phyloP scores from a whole-genome alignment of 2,888 invertebrate genomes.

The Archips xylosteana region DNA sequence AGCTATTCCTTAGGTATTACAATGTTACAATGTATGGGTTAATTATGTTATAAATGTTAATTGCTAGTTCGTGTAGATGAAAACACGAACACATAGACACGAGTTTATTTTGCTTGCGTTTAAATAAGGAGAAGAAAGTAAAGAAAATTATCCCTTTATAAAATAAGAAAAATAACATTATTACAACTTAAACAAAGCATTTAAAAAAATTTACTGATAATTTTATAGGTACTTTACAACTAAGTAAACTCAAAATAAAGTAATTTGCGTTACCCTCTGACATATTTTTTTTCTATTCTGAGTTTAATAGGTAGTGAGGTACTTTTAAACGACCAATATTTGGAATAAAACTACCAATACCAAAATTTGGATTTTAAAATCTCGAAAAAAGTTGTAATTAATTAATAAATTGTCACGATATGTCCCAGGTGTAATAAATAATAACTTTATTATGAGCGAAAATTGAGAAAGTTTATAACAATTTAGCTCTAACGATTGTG shows the following conservation, averaged over 20 bases:
- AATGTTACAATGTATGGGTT: background rate
- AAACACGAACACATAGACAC: background rate
- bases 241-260: too few species aligned
- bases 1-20: background rate
- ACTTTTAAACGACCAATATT: too few species aligned
- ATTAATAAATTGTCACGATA: too few species aligned
- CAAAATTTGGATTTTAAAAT: too few species aligned
- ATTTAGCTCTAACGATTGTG: too few species aligned
- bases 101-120: background rate
- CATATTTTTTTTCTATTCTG: background rate
- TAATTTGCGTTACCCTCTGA: background rate
- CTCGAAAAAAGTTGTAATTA: too few species aligned
- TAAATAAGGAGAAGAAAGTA: background rate
- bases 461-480: too few species aligned
- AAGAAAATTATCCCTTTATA: background rate
- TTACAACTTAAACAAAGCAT: background rate
- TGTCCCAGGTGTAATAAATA: too few species aligned
- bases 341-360: too few species aligned
- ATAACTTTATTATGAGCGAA: too few species aligned
- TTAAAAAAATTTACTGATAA: background rate
- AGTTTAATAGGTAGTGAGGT: background rate
- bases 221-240: too few species aligned
- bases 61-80: conserved; percentile 1
- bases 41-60: background rate
- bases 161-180: background rate